Percentiles rank a stretch among this genome's conserved stretches.
phyloP scores from a whole-genome alignment of 2,113 vertebrate species.

The Eulemur rufifrons region DNA sequence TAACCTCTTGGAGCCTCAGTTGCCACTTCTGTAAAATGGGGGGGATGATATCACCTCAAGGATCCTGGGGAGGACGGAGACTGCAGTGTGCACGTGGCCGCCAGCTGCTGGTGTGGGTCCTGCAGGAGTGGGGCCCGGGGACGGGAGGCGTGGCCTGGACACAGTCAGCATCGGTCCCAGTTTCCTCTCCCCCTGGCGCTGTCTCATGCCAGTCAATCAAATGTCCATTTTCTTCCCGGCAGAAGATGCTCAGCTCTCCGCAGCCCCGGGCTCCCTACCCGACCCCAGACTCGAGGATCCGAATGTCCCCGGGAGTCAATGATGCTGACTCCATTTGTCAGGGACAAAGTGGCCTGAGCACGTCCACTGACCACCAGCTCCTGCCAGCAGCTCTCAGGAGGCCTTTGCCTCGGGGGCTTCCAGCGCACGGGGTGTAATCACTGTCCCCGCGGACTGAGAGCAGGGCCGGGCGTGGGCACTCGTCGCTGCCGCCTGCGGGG shows the following conservation, averaged over 20 bases:
- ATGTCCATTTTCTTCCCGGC: background rate
- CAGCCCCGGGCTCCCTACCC: background rate
- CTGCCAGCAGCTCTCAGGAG: background rate
- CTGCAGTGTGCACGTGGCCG: accelerated
- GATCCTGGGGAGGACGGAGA: background rate
- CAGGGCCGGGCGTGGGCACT: background rate
- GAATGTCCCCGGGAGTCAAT: accelerated
- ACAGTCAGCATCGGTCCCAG: accelerated
- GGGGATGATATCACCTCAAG: background rate
- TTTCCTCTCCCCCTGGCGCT: background rate
- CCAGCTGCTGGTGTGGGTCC: no score
- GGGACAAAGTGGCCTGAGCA: background rate
- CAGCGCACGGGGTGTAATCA: background rate
- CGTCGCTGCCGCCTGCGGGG: background rate
- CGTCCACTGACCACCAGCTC: background rate
- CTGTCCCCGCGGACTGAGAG: accelerated
- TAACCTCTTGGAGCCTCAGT: background rate
- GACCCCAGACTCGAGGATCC: accelerated
- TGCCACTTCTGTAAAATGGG: background rate
- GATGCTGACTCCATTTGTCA: background rate
- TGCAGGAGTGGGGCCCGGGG: background rate
- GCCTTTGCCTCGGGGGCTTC: background rate
- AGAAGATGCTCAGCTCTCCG: background rate
- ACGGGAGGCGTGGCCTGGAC: background rate
- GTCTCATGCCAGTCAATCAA: background rate